Base-by-base conservation (phyloP, 1,140 invertebrate genomes). In the Sitobion miscanthi region DNA sequence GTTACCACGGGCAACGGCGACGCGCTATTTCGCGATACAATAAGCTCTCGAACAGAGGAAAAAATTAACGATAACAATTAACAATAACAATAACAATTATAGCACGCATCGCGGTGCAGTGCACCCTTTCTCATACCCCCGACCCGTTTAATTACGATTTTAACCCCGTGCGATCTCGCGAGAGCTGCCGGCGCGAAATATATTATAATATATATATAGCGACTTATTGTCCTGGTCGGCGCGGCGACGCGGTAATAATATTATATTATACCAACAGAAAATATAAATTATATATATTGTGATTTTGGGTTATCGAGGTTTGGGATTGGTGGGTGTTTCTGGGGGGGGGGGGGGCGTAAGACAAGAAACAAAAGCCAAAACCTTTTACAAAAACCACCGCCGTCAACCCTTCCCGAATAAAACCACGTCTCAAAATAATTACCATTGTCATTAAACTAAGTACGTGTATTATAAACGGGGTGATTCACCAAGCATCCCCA, bases 71-170 rank as follows among this genome's bases (percentile, higher is more conserved):
- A 17, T 17, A 82, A 35, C n/a, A 38, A 35, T n/a, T 35, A 35
- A 38, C 38, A 82, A 82, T 82, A 14, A 11, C 35, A 82, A 82
- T 38, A 82, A 82, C 35, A 82, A 82, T 82, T 38, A 38, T 82
- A n/a, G 20, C 17, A 38, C 20, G 35, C 77, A 21, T 35, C 14
- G 62, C 9, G 62, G 30, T 69, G 62, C 25, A 69, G 62, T 69
- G 62, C 62, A 38, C 77, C 62, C 62, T 62, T 30, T 62, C 57
- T 30, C 69, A 35, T 77, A 17, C n/a, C 5, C n/a, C 69, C 69
- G 77, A 82, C n/a, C 77, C 77, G 77, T 82, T 82, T 82, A 82
- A 82, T 82, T 82, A 82, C 35, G 77, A 38, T 14, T 82, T 38
- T 35, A n/a, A 38, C 6, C 35, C 77, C 69, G n/a, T 35, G 5